These are phyloP conservation scores for Cephus sareptanus DNA, from an alignment of 2,888 invertebrate genomes.

Conservation along the genomic window DNA sequence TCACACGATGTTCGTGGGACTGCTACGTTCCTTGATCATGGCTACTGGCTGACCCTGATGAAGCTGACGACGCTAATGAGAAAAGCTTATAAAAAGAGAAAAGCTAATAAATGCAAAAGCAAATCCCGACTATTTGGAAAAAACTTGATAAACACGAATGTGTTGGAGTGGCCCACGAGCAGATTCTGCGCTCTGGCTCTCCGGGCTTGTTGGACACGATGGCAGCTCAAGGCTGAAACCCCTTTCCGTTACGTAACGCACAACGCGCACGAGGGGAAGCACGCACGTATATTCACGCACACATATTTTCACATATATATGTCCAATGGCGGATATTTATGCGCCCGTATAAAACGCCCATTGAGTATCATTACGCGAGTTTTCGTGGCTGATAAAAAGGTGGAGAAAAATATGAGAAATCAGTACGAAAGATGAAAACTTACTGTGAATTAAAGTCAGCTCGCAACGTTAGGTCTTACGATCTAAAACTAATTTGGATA, in stretches of 20 bases:
- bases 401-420: not conserved
- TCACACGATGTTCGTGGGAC: not conserved
- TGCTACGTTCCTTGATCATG: not conserved
- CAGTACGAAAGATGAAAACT: not conserved
- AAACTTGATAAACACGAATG: not conserved
- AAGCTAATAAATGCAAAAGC: not conserved
- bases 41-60: not conserved
- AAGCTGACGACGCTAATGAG: not conserved
- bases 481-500: not conserved
- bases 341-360: not conserved
- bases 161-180: not conserved
- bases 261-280: not conserved
- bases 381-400: not conserved
- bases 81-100: not conserved
- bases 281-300: not conserved
- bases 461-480: not conserved
- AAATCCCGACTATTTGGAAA: not conserved
- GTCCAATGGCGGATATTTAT: not conserved
- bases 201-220: not conserved
- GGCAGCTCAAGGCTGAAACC: constrained; percentile 7
- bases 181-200: constrained; percentile 7
- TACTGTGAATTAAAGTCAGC: not conserved
- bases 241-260: constrained; percentile 6
- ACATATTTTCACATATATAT: not conserved
- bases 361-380: not conserved